Evolutionary conservation across 2,888 invertebrate species (phyloP).

Genomic region (Hartigia nigra): DNA sequence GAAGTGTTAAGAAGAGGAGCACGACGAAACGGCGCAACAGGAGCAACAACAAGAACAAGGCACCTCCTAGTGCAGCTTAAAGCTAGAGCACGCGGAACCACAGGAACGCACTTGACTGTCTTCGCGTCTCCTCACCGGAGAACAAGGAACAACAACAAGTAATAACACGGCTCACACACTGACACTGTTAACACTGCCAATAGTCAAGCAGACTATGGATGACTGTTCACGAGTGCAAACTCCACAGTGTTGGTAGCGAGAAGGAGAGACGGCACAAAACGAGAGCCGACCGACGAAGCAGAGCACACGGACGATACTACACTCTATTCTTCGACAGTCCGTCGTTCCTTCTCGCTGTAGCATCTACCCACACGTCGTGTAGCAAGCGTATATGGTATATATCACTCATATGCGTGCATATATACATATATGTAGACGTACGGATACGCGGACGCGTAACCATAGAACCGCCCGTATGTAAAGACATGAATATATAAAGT

Average conservation of each 20-base stretch:
- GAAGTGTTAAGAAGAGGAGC: neutral
- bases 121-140: neutral
- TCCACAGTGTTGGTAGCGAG: neutral
- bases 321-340: slow-evolving; percentile 23
- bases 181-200: neutral
- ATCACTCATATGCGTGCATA: slow-evolving; percentile 20
- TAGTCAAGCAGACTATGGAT: neutral
- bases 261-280: neutral
- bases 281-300: slow-evolving; percentile 34
- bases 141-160: neutral
- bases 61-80: neutral
- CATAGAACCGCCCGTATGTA: neutral
- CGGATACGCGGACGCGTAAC: slow-evolving; percentile 13
- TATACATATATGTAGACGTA: neutral
- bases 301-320: slow-evolving; percentile 47
- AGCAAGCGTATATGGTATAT: neutral
- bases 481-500: neutral
- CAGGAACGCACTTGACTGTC: neutral
- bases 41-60: neutral
- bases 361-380: slow-evolving; percentile 3
- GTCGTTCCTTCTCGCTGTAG: slow-evolving; percentile 19
- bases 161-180: neutral
- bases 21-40: neutral
- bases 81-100: neutral
- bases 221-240: neutral